Conservation (phyloP, 2,888 invertebrate genomes). For the Uropetala carovei region DNA sequence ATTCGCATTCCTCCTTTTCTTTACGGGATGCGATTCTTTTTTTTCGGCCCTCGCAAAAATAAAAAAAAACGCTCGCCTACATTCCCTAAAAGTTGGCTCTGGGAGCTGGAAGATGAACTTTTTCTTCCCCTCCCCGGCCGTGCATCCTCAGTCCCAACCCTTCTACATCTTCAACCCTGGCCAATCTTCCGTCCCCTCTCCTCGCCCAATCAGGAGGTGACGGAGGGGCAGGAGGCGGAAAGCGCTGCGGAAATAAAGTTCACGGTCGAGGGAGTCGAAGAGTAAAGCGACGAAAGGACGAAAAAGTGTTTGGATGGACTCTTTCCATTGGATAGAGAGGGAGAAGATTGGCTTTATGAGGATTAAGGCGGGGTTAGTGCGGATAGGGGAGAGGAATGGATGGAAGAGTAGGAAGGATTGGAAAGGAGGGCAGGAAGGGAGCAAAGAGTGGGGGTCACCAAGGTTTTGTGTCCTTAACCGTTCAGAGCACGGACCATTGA, state of each 20-base stretch:
- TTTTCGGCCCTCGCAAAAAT: too few relatives aligned
- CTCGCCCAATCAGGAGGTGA: neutral
- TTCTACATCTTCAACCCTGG: neutral
- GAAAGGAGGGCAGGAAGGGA: neutral
- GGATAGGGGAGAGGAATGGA: neutral
- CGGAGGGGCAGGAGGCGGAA: neutral
- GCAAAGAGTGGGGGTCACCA: constrained; percentile 4
- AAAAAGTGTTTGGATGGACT: neutral
- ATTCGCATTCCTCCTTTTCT: too few relatives aligned
- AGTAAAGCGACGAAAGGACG: neutral
- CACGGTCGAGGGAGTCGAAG: constrained; percentile 6
- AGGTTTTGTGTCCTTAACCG: neutral
- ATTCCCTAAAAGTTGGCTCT: too few relatives aligned
- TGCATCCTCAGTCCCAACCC: neutral
- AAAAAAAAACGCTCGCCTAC: too few relatives aligned
- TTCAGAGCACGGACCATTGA: constrained; percentile 42
- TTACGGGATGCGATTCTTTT: too few relatives aligned
- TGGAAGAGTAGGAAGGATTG: neutral
- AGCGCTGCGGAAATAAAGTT: neutral
- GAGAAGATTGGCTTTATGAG: constrained; percentile 1
- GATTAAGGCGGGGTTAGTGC: neutral
- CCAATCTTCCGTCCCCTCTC: neutral
- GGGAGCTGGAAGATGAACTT: too few relatives aligned
- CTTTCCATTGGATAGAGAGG: neutral
- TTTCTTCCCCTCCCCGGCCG: too few relatives aligned